phyloP scores from a whole-genome alignment of 2,888 invertebrate species.

The Eumerus sabulonum region DNA sequence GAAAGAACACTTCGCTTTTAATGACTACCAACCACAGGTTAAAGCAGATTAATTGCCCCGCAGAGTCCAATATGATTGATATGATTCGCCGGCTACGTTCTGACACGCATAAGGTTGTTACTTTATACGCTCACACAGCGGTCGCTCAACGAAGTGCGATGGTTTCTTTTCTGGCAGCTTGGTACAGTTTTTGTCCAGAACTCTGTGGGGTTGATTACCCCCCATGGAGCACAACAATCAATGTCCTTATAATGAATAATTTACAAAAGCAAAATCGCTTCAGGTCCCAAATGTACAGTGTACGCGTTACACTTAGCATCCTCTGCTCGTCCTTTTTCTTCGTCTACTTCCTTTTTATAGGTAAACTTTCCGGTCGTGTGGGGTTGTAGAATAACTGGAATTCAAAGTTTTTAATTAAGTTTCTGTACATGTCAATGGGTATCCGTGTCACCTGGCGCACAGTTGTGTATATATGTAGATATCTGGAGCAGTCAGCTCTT shows the following conservation, averaged over 20 bases:
- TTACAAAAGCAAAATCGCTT: constrained; percentile 1
- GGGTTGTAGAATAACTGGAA: constrained; percentile 66
- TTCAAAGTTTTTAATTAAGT: constrained; percentile 74
- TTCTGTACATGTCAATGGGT: constrained; percentile 71
- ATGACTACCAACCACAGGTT: constrained; percentile 12
- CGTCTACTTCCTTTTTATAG: constrained; percentile 23
- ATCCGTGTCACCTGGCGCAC: constrained; percentile 45
- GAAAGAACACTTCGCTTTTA: not conserved
- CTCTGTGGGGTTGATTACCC: not conserved
- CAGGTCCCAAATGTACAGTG: not conserved
- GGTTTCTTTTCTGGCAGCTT: constrained; percentile 9
- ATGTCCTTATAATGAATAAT: constrained; percentile 26
- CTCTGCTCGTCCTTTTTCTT: not conserved
- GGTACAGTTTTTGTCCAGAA: not conserved
- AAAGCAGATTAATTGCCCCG: constrained; percentile 29
- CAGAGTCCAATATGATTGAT: constrained; percentile 41
- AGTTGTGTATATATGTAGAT: no score
- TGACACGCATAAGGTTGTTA: no score
- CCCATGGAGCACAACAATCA: constrained; percentile 13
- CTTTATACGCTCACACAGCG: no score
- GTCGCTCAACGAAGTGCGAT: constrained; percentile 10
- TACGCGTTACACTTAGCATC: not conserved
- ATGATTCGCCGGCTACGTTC: not conserved
- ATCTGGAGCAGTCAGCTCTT: no score
- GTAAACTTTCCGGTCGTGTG: constrained; percentile 29